Evolutionary conservation across 2,797 vertebrate genomes (phyloP).

Genomic region (Chelidonichthys spinosus): DNA sequence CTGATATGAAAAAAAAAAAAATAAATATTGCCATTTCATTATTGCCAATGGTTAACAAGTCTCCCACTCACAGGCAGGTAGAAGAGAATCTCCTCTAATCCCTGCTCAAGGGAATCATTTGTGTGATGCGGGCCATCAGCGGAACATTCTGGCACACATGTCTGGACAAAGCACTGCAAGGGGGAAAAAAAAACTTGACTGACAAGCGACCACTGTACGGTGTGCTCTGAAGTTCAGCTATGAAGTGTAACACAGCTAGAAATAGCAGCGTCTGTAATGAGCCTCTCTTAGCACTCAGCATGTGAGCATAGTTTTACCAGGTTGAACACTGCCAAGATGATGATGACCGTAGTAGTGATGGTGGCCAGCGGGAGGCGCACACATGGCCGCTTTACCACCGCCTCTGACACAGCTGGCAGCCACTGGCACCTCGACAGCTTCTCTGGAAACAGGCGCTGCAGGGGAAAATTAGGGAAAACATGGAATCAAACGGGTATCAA

Average conservation of each 20-base stretch:
- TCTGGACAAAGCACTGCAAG: conserved; percentile 68
- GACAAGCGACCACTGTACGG: conserved; percentile 29
- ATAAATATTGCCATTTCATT: conserved; percentile 9
- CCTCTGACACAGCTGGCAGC: conserved; percentile 85
- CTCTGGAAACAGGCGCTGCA: conserved; percentile 87
- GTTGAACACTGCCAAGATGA: conserved; percentile 89
- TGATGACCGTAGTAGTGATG: conserved; percentile 86
- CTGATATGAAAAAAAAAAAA: background rate
- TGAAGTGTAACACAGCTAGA: conserved; percentile 42
- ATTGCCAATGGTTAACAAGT: conserved; percentile 8
- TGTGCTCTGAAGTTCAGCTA: conserved; percentile 44
- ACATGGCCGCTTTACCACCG: conserved; percentile 89
- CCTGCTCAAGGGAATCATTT: conserved; percentile 41
- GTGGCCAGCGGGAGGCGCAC: conserved; percentile 89
- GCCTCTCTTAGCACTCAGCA: conserved; percentile 22
- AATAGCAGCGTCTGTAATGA: conserved; percentile 40
- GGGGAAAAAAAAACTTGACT: conserved; percentile 47
- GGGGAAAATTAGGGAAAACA: conserved; percentile 5
- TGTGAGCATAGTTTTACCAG: conserved; percentile 82
- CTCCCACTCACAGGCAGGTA: conserved; percentile 82
- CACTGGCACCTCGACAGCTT: conserved; percentile 80
- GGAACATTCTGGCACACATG: background rate
- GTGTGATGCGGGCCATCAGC: background rate
- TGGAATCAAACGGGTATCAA: conserved; percentile 30
- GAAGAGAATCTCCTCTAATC: conserved; percentile 32